phyloP scores from a whole-genome alignment of 2,113 vertebrate species.

The Aix galericulata region DNA sequence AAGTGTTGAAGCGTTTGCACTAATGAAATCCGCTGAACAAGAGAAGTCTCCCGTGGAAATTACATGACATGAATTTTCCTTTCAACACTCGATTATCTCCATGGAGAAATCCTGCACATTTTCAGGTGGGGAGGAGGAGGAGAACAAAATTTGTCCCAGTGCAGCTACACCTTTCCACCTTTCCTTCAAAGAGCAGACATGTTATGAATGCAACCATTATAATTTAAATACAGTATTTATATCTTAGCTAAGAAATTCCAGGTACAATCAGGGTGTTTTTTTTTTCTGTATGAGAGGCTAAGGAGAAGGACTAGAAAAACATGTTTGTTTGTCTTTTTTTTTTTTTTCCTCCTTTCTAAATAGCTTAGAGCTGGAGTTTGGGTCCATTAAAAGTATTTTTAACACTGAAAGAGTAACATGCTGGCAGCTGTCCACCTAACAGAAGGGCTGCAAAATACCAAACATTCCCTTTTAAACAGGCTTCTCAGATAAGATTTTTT shows the following conservation, averaged over 20 bases:
- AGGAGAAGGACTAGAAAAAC: background rate
- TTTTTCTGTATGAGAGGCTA: background rate
- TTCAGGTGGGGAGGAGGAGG: background rate
- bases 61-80: background rate
- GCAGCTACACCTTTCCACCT: background rate
- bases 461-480: background rate
- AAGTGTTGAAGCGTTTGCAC: background rate
- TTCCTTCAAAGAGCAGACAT: background rate
- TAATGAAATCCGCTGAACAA: background rate
- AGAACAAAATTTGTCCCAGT: background rate
- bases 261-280: background rate
- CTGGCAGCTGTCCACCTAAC: background rate
- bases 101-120: background rate
- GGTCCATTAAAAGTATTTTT: background rate
- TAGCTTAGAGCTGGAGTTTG: background rate
- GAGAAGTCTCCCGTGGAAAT: background rate
- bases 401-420: background rate
- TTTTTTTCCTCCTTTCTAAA: background rate
- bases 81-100: background rate
- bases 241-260: background rate
- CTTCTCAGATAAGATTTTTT: background rate
- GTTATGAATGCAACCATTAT: accelerated
- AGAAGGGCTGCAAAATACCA: background rate
- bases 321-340: too few relatives aligned
- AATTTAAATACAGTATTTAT: background rate